A percentile compares a stretch with the other conserved stretches of the same genome.
Evolutionary conservation across 2,113 vertebrate genomes (phyloP).

Genomic region (Peromyscus polionotus): DNA sequence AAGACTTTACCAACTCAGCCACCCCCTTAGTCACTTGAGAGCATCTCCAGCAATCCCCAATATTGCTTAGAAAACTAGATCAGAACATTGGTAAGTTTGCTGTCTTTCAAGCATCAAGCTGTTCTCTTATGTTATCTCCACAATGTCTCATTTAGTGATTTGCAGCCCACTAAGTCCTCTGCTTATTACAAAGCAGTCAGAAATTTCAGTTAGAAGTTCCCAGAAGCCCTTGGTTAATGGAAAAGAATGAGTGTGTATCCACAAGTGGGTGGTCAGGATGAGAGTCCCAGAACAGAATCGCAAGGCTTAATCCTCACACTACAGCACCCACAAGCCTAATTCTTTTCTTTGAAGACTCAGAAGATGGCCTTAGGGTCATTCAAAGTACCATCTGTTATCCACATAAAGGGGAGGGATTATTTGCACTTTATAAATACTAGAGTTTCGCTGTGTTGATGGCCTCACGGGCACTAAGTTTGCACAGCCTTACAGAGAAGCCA

Average conservation of each 20-base stretch:
- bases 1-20: background rate
- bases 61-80: slow-evolving; percentile 26
- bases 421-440: slow-evolving; percentile 39
- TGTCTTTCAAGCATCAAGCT: background rate
- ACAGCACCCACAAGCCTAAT: background rate
- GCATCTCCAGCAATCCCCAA: background rate
- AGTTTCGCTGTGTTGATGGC: background rate
- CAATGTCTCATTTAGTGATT: slow-evolving; percentile 34
- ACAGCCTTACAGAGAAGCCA: slow-evolving; percentile 12
- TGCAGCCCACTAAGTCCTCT: background rate
- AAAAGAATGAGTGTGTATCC: slow-evolving; percentile 30
- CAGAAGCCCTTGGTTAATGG: slow-evolving; percentile 18
- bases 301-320: slow-evolving; percentile 16
- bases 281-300: slow-evolving; percentile 24
- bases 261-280: background rate
- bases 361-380: slow-evolving; percentile 1
- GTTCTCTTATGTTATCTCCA: background rate
- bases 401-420: background rate
- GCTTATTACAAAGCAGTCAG: slow-evolving; percentile 24
- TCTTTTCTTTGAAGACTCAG: slow-evolving; percentile 54
- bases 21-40: too few relatives aligned
- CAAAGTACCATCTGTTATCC: slow-evolving; percentile 33
- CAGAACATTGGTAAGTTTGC: background rate
- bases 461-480: background rate
- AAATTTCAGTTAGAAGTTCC: slow-evolving; percentile 53